A percentile compares a stretch with the other conserved stretches of the same genome.
These are phyloP conservation scores for Sebastes aleutianus DNA, from an alignment of 2,797 vertebrate genomes.

Conservation along the genomic window DNA sequence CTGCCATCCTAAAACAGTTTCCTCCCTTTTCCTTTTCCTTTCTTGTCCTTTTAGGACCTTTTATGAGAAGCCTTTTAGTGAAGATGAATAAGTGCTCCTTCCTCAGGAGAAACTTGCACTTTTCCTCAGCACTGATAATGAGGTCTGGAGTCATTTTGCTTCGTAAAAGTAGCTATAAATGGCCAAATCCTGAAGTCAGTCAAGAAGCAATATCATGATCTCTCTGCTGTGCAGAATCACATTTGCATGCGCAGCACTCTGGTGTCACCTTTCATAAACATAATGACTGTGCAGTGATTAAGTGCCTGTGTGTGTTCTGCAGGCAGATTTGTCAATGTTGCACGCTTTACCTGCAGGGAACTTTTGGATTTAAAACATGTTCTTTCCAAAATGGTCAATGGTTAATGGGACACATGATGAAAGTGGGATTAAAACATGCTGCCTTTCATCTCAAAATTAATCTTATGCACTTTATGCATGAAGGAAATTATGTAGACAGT, in stretches of 20 bases:
- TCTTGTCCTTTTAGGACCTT: not conserved
- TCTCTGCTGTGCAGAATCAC: slow-evolving; percentile 7
- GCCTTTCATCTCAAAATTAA: slow-evolving; percentile 11
- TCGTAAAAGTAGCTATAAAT: slow-evolving; percentile 25
- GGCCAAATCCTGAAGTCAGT: slow-evolving; percentile 15
- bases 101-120: slow-evolving; percentile 8
- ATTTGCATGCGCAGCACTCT: slow-evolving; percentile 2
- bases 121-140: slow-evolving; percentile 16
- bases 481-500: slow-evolving; percentile 6
- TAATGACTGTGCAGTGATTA: slow-evolving; percentile 9
- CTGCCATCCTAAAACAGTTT: not conserved
- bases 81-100: slow-evolving; percentile 22
- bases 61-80: slow-evolving; percentile 18
- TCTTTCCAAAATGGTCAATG: slow-evolving; percentile 8
- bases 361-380: slow-evolving; percentile 34
- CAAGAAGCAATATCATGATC: slow-evolving; percentile 17
- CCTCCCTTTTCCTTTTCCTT: not conserved
- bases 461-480: not conserved
- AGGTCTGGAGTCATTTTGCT: slow-evolving; percentile 21
- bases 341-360: slow-evolving; percentile 21
- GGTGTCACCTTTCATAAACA: slow-evolving; percentile 14
- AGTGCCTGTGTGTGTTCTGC: not conserved
- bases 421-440: slow-evolving; percentile 32
- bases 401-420: slow-evolving; percentile 30
- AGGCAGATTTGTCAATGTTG: slow-evolving; percentile 23